Evolutionary conservation across 2,888 invertebrate species (phyloP).

Genomic region (Campoplex nolae): DNA sequence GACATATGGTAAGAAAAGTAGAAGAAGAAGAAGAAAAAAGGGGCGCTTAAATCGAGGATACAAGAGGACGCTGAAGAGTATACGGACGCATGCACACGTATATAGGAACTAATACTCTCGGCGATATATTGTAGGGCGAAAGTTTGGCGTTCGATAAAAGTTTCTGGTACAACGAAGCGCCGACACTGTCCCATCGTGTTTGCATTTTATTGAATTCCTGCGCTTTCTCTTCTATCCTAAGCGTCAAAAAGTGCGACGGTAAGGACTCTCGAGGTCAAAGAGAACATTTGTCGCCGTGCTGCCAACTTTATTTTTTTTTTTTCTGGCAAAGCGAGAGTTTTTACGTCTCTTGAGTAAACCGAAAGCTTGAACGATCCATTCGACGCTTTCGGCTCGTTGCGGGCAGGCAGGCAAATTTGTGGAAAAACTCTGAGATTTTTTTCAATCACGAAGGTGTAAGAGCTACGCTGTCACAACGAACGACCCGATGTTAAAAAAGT

Average conservation of each 20-base stretch:
- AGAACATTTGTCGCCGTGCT: constrained; percentile 39
- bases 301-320: constrained; percentile 20
- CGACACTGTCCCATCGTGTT: constrained; percentile 58
- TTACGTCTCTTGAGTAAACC: constrained; percentile 5
- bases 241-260: constrained; percentile 38
- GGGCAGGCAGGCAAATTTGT: background rate
- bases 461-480: too few relatives aligned
- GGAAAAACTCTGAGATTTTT: background rate
- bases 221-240: constrained; percentile 17
- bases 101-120: constrained; percentile 24
- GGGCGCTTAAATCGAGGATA: background rate
- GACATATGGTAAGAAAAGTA: background rate
- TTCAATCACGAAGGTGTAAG: background rate
- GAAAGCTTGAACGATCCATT: constrained; percentile 2
- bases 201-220: constrained; percentile 65
- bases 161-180: constrained; percentile 41
- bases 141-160: constrained; percentile 61
- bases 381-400: background rate
- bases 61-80: background rate
- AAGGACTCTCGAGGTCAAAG: constrained; percentile 28
- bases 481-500: background rate
- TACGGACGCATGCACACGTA: background rate
- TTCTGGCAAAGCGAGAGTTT: background rate
- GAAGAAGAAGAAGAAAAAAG: background rate
- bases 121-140: constrained; percentile 32